phyloP scores from a whole-genome alignment of 2,888 invertebrate genomes.

The Nomada hirtipes region DNA sequence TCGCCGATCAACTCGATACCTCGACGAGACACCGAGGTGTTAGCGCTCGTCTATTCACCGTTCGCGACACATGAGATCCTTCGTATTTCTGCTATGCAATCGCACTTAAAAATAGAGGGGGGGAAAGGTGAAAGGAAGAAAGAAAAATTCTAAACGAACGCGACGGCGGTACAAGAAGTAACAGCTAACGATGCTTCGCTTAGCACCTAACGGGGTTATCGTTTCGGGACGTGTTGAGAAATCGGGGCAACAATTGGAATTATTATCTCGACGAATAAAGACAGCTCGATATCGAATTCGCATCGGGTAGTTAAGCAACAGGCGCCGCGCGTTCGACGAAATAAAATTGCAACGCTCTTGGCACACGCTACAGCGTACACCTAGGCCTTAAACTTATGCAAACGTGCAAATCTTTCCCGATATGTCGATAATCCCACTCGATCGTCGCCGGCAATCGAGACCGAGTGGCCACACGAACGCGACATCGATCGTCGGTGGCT shows the following conservation, averaged over 20 bases:
- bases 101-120: constrained; percentile 19
- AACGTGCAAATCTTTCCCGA: constrained; percentile 32
- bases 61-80: constrained; percentile 65
- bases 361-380: constrained; percentile 37
- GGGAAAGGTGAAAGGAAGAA: neutral
- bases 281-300: constrained; percentile 20
- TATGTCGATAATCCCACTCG: constrained; percentile 24
- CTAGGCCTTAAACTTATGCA: constrained; percentile 58
- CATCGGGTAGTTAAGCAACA: neutral
- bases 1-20: neutral
- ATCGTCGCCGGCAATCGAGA: constrained; percentile 26
- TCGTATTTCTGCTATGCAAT: constrained; percentile 39
- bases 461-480: neutral
- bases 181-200: constrained; percentile 64
- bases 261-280: neutral
- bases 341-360: constrained; percentile 20
- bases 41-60: constrained; percentile 20
- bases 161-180: constrained; percentile 35
- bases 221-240: constrained; percentile 45
- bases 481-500: constrained; percentile 53
- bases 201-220: constrained; percentile 71
- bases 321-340: neutral
- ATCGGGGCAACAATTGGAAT: constrained; percentile 17
- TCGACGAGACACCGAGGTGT: constrained; percentile 23
- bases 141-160: constrained; percentile 24